phyloP scores from a whole-genome alignment of 2,888 invertebrate species.

The Sarcophaga caerulescens region DNA sequence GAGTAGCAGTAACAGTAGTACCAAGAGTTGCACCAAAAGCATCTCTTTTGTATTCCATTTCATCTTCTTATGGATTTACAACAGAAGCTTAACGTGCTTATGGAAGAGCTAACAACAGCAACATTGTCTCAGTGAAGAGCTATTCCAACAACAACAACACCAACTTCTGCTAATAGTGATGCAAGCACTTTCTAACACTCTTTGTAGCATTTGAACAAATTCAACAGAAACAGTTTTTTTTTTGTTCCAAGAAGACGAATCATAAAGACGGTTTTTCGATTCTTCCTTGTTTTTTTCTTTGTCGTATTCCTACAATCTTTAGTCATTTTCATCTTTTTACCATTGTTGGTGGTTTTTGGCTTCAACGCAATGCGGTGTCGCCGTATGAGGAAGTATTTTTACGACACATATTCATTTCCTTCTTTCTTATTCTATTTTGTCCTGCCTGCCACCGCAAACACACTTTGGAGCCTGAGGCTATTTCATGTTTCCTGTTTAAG shows the following conservation, averaged over 20 bases:
- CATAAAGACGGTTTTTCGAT: background rate
- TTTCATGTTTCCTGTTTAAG: slow-evolving; percentile 8
- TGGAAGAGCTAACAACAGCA: slow-evolving; percentile 7
- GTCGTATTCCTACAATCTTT: too few species aligned
- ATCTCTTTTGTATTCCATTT: slow-evolving; percentile 11
- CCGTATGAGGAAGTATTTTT: slow-evolving; percentile 54
- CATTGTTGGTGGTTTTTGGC: slow-evolving; percentile 59
- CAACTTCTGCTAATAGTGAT: too few species aligned
- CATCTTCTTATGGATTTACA: background rate
- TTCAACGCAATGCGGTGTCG: slow-evolving; percentile 20
- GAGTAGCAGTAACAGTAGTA: background rate
- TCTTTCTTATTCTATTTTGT: background rate
- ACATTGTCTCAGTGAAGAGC: too few species aligned
- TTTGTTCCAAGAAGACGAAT: background rate
- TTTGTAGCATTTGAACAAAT: too few species aligned
- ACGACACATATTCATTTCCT: slow-evolving; percentile 21
- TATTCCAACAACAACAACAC: background rate
- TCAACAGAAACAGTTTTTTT: background rate
- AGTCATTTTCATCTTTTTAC: too few species aligned
- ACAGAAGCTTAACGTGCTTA: slow-evolving; percentile 8
- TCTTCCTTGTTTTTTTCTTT: background rate
- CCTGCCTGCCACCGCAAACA: background rate
- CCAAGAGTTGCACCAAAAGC: background rate
- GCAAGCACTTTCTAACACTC: too few species aligned
- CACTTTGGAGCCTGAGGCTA: slow-evolving; percentile 42